Evolutionary conservation across 2,113 vertebrate genomes (phyloP).

Genomic region (Scophthalmus maximus): DNA sequence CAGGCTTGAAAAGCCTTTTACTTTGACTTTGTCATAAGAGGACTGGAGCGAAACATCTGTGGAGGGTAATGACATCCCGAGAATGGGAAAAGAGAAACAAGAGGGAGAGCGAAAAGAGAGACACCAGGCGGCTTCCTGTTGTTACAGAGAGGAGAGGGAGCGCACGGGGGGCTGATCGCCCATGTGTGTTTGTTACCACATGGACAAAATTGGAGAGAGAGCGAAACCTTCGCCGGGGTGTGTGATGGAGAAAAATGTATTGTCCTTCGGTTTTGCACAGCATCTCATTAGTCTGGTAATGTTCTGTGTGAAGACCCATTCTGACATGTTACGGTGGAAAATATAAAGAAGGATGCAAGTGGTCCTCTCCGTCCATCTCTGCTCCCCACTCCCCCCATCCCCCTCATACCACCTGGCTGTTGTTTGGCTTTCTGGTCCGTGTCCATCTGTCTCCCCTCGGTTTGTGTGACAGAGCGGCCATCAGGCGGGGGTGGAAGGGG

Average conservation of each 20-base stretch:
- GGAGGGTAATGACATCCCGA: slow-evolving; percentile 48
- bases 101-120: slow-evolving; percentile 8
- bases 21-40: slow-evolving; percentile 53
- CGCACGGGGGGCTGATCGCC: slow-evolving; percentile 33
- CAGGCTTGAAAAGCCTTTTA: slow-evolving; percentile 45
- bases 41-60: slow-evolving; percentile 49
- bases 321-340: slow-evolving; percentile 21
- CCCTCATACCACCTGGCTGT: slow-evolving; percentile 52
- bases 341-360: slow-evolving; percentile 12
- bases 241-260: slow-evolving; percentile 21
- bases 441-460: slow-evolving; percentile 73
- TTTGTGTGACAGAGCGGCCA: slow-evolving; percentile 59
- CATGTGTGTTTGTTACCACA: slow-evolving; percentile 38
- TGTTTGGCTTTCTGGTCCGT: slow-evolving; percentile 61
- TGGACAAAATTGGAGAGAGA: slow-evolving; percentile 25
- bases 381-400: slow-evolving; percentile 2
- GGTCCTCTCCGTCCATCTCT: slow-evolving; percentile 1
- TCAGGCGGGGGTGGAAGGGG: slow-evolving; percentile 47
- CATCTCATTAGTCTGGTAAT: slow-evolving; percentile 57
- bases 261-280: slow-evolving; percentile 28
- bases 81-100: slow-evolving; percentile 18
- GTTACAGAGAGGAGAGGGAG: slow-evolving; percentile 13
- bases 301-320: slow-evolving; percentile 44
- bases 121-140: slow-evolving; percentile 42
- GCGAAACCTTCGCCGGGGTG: slow-evolving; percentile 13